Percentiles rank a stretch among this genome's conserved stretches.
These are phyloP conservation scores for Hymenopus coronatus DNA, from an alignment of 2,888 invertebrate species.

Conservation along the genomic window DNA sequence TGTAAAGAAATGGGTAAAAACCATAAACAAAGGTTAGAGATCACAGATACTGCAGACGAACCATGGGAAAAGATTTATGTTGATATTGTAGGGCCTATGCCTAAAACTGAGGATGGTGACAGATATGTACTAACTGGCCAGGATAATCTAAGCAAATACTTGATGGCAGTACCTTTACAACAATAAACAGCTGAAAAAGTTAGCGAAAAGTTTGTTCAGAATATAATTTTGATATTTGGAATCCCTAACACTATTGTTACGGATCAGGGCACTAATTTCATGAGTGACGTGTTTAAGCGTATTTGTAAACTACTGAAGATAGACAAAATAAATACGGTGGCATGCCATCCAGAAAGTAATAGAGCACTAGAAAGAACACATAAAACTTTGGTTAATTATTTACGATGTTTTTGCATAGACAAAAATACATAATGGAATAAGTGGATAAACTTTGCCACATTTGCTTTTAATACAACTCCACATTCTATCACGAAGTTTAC, in stretches of 20 bases:
- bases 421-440: too few species aligned
- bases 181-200: too few species aligned
- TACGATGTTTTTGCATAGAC: too few species aligned
- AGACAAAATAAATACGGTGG: too few species aligned
- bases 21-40: not conserved
- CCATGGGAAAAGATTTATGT: not conserved
- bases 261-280: constrained; percentile 40
- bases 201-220: constrained; percentile 19
- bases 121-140: not conserved
- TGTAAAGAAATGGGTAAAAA: not conserved
- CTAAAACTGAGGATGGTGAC: not conserved
- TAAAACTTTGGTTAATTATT: too few species aligned
- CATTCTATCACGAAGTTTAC: too few species aligned
- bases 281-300: constrained; percentile 38
- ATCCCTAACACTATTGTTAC: constrained; percentile 35
- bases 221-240: constrained; percentile 36
- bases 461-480: too few species aligned
- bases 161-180: too few species aligned
- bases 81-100: not conserved
- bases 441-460: too few species aligned
- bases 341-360: too few species aligned
- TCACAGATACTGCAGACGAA: not conserved
- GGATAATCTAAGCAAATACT: constrained; percentile 30
- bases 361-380: too few species aligned
- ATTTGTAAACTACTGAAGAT: constrained; percentile 18